A percentile compares a stretch with the other conserved stretches of the same genome.
These are phyloP conservation scores for Etheostoma spectabile DNA, from an alignment of 2,113 vertebrate genomes.

Conservation along the genomic window DNA sequence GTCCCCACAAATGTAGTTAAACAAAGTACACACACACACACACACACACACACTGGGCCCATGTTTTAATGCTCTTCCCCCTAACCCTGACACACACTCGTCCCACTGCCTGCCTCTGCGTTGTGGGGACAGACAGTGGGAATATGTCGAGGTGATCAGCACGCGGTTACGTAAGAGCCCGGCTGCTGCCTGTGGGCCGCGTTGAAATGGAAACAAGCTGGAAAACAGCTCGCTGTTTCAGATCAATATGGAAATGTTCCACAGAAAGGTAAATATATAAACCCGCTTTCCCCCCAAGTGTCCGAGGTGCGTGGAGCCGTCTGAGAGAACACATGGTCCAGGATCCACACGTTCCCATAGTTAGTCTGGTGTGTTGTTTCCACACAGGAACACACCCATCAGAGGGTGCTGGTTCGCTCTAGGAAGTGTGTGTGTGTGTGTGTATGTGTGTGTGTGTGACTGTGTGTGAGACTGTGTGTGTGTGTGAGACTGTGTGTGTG, in stretches of 20 bases:
- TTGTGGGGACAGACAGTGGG: conserved; percentile 15
- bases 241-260: conserved; percentile 29
- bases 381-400: conserved; percentile 2
- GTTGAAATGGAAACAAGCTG: conserved; percentile 17
- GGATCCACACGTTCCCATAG: conserved; percentile 27
- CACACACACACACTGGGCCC: conserved; percentile 1
- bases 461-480: no score
- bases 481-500: no score
- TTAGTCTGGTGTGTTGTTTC: conserved; percentile 19
- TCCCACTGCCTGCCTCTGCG: not conserved
- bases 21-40: conserved; percentile 1
- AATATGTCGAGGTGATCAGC: conserved; percentile 36
- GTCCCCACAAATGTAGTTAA: no score
- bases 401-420: no score
- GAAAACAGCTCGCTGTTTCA: conserved; percentile 37
- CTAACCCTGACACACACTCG: no score
- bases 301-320: not conserved
- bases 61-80: conserved; percentile 5
- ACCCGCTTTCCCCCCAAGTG: not conserved
- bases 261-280: conserved; percentile 40
- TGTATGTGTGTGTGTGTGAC: no score
- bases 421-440: no score
- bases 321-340: conserved; percentile 34
- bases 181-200: conserved; percentile 7
- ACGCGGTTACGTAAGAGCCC: conserved; percentile 41